Base-by-base conservation (phyloP, 2,797 vertebrate genomes). In the Eupleurogrammus muticus region DNA sequence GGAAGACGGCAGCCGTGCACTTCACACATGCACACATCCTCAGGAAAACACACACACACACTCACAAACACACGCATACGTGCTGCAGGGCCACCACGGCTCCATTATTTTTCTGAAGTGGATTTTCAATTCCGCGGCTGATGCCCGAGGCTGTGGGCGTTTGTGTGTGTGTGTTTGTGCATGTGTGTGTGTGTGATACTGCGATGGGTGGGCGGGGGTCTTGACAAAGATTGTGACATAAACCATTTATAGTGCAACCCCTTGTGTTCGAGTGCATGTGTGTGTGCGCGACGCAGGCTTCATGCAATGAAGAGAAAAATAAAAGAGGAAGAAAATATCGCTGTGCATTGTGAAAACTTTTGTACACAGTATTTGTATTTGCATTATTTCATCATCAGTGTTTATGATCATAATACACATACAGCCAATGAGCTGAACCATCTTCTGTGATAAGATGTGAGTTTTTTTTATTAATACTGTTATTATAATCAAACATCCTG, bases 101-200 rank as follows among this genome's bases (percentile, higher is more conserved):
- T 75, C 82, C 74, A 88, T 87, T 90, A 86, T 88, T 80, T 84
- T 84, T 82, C 79, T 81, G 75, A 85, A 90, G 87, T 85, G 81
- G 77, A 59, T 88, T 89, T 88, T 88, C 83, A 87, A 69, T 88
- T 90, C 83, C 64, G 74, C 48, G 40, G 78, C 73, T 59, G 66
- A 57, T 19, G 85, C 88, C 84, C 17, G 21, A 70, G 77, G 82
- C 67, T 60, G 35, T 44, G 53, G 51, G 36, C 12, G 47, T 48
- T 64, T 66, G 51, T 64, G 62, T 38, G 59, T 35, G 62, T 53
- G 52, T 49, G 66, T 75, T 38, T 66, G 42, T 55, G 53, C 62
- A 46, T 51, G 34, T 32, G 35, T 48, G 44, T 38, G 35, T 55
- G 32, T 20, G 52, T 44, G 72, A 70, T 56, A 36, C 38, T 42